Evolutionary conservation across 1,140 invertebrate genomes (phyloP).

Genomic region (Ips nitidus): DNA sequence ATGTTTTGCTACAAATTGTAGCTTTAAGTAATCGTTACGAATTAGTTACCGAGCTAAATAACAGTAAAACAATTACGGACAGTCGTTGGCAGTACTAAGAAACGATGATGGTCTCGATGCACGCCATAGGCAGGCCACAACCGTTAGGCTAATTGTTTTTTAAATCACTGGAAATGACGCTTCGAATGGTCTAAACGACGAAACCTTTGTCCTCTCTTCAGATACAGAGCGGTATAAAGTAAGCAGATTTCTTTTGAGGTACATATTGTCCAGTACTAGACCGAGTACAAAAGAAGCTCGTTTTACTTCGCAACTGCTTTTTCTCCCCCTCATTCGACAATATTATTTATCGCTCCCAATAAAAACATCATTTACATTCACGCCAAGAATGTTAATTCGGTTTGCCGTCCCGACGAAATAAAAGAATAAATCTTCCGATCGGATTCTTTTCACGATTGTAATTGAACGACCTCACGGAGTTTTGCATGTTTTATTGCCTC

Average conservation of each 20-base stretch:
- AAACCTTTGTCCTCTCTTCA: background rate
- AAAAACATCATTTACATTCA: background rate
- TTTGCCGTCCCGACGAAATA: background rate
- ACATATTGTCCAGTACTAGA: background rate
- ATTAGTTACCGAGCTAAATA: background rate
- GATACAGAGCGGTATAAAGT: background rate
- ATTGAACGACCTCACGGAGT: constrained; percentile 12
- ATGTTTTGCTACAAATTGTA: background rate
- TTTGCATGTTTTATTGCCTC: constrained; percentile 12
- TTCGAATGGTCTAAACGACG: background rate
- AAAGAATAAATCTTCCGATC: background rate
- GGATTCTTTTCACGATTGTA: constrained; percentile 12
- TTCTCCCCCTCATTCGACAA: background rate
- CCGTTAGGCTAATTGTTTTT: constrained; percentile 8
- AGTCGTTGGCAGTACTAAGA: background rate
- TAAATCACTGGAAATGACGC: background rate
- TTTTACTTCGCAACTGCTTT: background rate
- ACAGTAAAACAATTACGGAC: constrained; percentile 4
- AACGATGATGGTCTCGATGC: background rate
- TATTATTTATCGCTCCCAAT: background rate
- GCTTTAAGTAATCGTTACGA: background rate
- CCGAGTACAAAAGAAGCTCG: background rate
- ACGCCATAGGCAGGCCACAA: background rate
- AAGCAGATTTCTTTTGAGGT: no score
- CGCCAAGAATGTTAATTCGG: background rate